phyloP scores from a whole-genome alignment of 2,888 invertebrate genomes.

The Brenthis daphne region DNA sequence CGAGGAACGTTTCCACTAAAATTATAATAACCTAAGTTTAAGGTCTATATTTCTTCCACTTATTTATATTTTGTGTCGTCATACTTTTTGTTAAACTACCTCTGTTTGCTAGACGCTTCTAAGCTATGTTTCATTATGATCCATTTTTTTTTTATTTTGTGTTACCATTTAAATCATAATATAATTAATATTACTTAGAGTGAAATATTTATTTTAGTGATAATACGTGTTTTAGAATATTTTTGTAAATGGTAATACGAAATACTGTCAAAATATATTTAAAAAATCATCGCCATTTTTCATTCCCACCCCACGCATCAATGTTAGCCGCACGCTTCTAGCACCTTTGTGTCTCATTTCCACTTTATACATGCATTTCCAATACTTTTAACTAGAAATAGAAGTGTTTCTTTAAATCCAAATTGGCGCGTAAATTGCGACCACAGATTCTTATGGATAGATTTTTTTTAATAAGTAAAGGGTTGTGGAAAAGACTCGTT shows the following conservation, averaged over 20 bases:
- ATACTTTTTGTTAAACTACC: constrained; percentile 21
- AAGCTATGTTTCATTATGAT: constrained; percentile 31
- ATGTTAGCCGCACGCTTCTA: constrained; percentile 56
- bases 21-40: constrained; percentile 1
- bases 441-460: constrained; percentile 35
- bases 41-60: neutral
- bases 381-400: constrained; percentile 40
- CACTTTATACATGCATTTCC: constrained; percentile 42
- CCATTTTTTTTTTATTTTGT: constrained; percentile 30
- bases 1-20: neutral
- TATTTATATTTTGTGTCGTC: constrained; percentile 20
- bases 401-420: constrained; percentile 34
- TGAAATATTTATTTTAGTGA: too few relatives aligned
- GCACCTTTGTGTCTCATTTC: constrained; percentile 49
- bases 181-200: neutral
- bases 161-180: constrained; percentile 23
- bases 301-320: constrained; percentile 48
- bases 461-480: constrained; percentile 55
- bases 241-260: constrained; percentile 32
- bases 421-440: constrained; percentile 39
- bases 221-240: too few relatives aligned
- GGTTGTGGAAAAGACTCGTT: constrained; percentile 78
- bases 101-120: constrained; percentile 32
- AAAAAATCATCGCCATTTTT: constrained; percentile 26
- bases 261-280: constrained; percentile 21